Evolutionary conservation across 2,797 vertebrate genomes (phyloP).

Genomic region (Rhadinocentrus ornatus): DNA sequence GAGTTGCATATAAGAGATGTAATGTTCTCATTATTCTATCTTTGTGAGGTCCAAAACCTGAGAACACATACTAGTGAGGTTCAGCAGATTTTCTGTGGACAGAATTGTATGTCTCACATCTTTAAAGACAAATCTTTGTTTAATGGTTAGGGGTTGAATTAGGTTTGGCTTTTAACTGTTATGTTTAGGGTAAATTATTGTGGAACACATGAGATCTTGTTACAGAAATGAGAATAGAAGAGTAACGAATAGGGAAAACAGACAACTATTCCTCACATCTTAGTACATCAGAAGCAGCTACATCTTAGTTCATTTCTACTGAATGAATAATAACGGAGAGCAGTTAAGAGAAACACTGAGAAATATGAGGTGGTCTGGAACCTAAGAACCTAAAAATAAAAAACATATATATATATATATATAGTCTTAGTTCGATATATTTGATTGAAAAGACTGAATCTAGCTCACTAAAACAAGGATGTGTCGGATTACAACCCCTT

Average conservation of each 20-base stretch:
- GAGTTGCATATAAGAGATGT: not conserved
- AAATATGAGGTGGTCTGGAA: not conserved
- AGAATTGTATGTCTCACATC: not conserved
- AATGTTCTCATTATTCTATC: not conserved
- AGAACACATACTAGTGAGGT: not conserved
- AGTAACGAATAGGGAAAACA: not conserved
- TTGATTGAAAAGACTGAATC: not conserved
- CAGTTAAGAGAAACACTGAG: not conserved
- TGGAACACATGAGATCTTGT: not conserved
- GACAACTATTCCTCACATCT: not conserved
- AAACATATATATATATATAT: no score
- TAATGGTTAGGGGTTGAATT: not conserved
- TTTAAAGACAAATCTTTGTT: not conserved
- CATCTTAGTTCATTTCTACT: not conserved
- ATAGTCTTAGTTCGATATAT: no score
- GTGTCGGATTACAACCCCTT: not conserved
- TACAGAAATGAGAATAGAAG: not conserved
- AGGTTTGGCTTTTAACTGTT: not conserved
- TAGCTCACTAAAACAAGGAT: conserved; percentile 14
- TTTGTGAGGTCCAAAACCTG: not conserved
- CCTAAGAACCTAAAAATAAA: not conserved
- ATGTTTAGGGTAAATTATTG: not conserved
- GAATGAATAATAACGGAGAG: not conserved
- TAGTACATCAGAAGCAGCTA: not conserved
- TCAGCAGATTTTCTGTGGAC: not conserved